Percentiles rank a stretch among this genome's conserved stretches.
Conservation (phyloP, 1,140 invertebrate genomes). For the Ceratoteleas bidentatus region DNA sequence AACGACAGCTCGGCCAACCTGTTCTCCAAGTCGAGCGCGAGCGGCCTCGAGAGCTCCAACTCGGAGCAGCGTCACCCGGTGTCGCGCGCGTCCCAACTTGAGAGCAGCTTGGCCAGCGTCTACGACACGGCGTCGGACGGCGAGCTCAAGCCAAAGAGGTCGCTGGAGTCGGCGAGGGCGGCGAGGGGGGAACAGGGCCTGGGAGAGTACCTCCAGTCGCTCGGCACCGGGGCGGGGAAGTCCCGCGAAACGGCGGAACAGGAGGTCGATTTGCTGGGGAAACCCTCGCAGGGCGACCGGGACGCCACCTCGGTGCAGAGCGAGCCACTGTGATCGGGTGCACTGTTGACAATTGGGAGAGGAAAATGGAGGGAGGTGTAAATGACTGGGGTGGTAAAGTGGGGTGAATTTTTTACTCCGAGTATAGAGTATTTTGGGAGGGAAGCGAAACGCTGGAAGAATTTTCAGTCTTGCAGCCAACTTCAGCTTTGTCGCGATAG, state of each 20-base stretch:
- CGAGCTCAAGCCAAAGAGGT: constrained; percentile 12
- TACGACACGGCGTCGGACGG: constrained; percentile 68
- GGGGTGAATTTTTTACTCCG: too few species aligned
- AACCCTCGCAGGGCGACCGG: constrained; percentile 27
- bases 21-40: constrained; percentile 62
- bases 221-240: constrained; percentile 63
- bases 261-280: constrained; percentile 43
- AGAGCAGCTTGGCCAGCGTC: constrained; percentile 70
- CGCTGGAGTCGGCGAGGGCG: neutral
- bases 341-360: too few species aligned
- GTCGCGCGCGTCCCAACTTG: constrained; percentile 45
- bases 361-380: too few species aligned
- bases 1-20: constrained; percentile 73
- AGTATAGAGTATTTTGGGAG: too few species aligned
- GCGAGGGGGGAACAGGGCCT: constrained; percentile 62
- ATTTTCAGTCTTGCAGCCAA: too few species aligned
- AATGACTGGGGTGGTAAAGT: neutral
- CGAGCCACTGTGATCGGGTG: constrained; percentile 70
- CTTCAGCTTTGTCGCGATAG: too few species aligned
- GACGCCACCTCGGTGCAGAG: constrained; percentile 62
- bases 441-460: too few species aligned
- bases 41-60: constrained; percentile 26
- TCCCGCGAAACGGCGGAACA: constrained; percentile 33
- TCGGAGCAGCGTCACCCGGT: constrained; percentile 21
- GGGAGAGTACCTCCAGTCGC: constrained; percentile 72